A percentile compares a stretch with the other conserved stretches of the same genome.
phyloP scores from a whole-genome alignment of 2,888 invertebrate genomes.

The Nemurella pictetii region DNA sequence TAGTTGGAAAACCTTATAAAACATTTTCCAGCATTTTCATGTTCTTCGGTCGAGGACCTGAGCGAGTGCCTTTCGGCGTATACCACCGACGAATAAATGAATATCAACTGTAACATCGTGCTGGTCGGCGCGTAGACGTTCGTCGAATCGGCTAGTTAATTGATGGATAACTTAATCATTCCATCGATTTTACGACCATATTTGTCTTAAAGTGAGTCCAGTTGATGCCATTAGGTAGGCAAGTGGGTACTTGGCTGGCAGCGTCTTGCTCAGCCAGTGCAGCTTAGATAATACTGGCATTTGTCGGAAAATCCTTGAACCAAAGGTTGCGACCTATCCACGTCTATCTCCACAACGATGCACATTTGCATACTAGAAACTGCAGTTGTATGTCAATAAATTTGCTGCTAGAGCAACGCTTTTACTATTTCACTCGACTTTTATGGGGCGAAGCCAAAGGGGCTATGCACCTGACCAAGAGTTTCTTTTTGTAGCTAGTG shows the following conservation, averaged over 20 bases:
- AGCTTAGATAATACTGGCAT: not conserved
- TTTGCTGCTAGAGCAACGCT: not conserved
- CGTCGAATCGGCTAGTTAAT: not conserved
- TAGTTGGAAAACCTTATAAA: not conserved
- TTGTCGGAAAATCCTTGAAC: slow-evolving; percentile 10
- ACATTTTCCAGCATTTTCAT: not conserved
- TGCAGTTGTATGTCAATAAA: not conserved
- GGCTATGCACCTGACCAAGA: not conserved
- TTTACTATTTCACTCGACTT: not conserved
- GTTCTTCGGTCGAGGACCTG: not conserved
- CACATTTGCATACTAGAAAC: not conserved
- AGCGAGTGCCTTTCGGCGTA: not conserved
- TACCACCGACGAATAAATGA: not conserved
- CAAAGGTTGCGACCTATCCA: slow-evolving; percentile 10
- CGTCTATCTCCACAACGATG: not conserved
- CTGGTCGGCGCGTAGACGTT: too few species aligned
- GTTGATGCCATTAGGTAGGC: not conserved
- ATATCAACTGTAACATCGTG: not conserved
- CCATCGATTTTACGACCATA: slow-evolving; percentile 9
- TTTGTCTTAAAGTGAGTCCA: not conserved
- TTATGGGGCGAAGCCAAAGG: not conserved
- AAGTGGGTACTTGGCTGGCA: not conserved
- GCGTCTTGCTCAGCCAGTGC: not conserved
- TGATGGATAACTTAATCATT: slow-evolving; percentile 10
- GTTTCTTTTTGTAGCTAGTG: not conserved